Base-by-base conservation (phyloP, 2,113 vertebrate species). In the Strix uralensis region DNA sequence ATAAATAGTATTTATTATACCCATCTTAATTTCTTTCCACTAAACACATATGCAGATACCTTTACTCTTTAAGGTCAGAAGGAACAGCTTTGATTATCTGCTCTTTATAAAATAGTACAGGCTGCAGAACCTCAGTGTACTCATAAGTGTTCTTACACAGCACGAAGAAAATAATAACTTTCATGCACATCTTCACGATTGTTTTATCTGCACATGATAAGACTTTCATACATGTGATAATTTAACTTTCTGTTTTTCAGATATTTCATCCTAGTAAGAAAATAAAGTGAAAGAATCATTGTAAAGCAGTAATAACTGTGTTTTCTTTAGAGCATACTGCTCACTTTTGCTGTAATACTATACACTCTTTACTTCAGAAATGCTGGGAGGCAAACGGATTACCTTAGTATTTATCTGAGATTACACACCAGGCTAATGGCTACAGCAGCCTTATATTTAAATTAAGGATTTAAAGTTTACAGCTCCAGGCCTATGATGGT, bases 381-480 rank as follows among this genome's bases (percentile, higher is more conserved):
- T 75, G 30, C 83, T 88, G 20, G 7, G 21, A 72, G 79, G 77
- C 58, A 88, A 95, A 90, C 70, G 95, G 94, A 90, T 86, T 78
- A 66, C 49, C 21, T n/a, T 61, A 69, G 54, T 32, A 46, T 80
- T 86, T 82, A 21, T 87, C 32, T 63, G 52, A 70, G 52, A 81
- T 86, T 72, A 52, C 27, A 63, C 19, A 10, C n/a, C 16, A 75
- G 44, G 23, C 71, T 67, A 85, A 67, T 47, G 52, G 22, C 30
- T 74, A 75, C 12, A 40, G 20, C 8, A 59, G 54, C 13, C 52
- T 54, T 86, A 44, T 30, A 36, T 49, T 90, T 69, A 86, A 78
- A 91, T 71, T 47, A 94, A 94, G 44, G 58, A 83, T 74, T 49
- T 57, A 15, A 81, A 91, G 13, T 77, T 91, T 73, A 52, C 51